Percentiles rank a stretch among this genome's conserved stretches.
Conservation (phyloP, 2,797 vertebrate genomes). For the Alca torda region DNA sequence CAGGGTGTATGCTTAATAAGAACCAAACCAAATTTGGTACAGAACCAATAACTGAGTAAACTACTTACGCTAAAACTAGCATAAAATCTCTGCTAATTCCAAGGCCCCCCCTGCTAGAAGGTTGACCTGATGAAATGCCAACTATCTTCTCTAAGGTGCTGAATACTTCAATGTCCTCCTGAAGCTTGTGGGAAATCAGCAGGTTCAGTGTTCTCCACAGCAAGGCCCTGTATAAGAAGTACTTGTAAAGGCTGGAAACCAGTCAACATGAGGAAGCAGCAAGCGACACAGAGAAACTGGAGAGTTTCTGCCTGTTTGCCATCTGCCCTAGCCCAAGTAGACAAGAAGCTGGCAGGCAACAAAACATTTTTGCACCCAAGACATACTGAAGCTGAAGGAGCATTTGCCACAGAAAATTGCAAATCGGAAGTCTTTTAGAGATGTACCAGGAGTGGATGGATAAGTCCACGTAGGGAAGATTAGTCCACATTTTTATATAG, state of each 20-base stretch:
- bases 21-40: background rate
- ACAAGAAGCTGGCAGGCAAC: background rate
- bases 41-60: background rate
- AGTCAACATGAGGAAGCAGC: background rate
- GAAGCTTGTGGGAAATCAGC: background rate
- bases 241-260: background rate
- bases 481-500: background rate
- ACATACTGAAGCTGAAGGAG: background rate
- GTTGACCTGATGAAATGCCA: background rate
- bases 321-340: background rate
- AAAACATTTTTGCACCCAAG: background rate
- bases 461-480: background rate
- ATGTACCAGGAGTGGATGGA: background rate
- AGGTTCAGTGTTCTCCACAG: background rate
- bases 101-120: accelerated
- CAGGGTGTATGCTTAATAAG: accelerated
- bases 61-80: background rate
- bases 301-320: background rate
- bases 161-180: background rate
- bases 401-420: background rate
- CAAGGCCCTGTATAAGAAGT: background rate
- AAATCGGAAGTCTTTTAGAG: background rate
- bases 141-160: background rate
- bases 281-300: background rate
- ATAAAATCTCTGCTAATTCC: background rate